Evolutionary conservation across 1,140 invertebrate species (phyloP), one percentile per base, ranked within the genome.

Genomic region (Hyles vespertilio): DNA sequence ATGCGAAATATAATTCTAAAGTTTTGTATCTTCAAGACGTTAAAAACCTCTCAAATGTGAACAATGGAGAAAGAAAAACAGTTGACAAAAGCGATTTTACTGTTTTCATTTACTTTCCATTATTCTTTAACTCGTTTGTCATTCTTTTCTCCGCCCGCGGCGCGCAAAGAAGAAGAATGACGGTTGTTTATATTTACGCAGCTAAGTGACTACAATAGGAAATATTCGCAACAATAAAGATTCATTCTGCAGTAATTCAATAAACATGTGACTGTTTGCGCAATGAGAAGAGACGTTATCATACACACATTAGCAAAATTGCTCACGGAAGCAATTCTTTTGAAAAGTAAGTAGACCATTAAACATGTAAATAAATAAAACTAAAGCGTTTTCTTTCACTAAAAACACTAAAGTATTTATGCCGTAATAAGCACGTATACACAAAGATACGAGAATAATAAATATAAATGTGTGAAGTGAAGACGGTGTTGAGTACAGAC

Each of bases 41-140:
- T 12, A n/a, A 10, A 48, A 11, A 48, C n/a, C 1, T 48, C 11
- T 5, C 6, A n/a, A 48, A 48, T 11, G 47, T 48, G 9, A 22
- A 48, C 47, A 48, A 48, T 48, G 48, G 64, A 74, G 65, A 65
- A 73, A 70, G 58, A 71, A 78, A 66, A 79, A 68, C 70, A 67
- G 76, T 76, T 72, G 73, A 79, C 75, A 82, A 81, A 84, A 74
- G 79, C 71, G 77, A 84, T 82, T 85, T 83, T 68, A 65, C 77
- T 77, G 76, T 83, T 79, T 84, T 84, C 81, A 84, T 86, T 86
- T 84, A 84, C 80, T 79, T 82, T 81, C 80, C 74, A 86, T 86
- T 86, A 86, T 86, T 82, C 79, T 78, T 82, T 81, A 80, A 82
- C 80, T 81, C 76, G 71, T 83, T 83, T 81, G 81, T 84, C 79